phyloP scores from a whole-genome alignment of 2,797 vertebrate genomes.

The Sebastes cheni region DNA sequence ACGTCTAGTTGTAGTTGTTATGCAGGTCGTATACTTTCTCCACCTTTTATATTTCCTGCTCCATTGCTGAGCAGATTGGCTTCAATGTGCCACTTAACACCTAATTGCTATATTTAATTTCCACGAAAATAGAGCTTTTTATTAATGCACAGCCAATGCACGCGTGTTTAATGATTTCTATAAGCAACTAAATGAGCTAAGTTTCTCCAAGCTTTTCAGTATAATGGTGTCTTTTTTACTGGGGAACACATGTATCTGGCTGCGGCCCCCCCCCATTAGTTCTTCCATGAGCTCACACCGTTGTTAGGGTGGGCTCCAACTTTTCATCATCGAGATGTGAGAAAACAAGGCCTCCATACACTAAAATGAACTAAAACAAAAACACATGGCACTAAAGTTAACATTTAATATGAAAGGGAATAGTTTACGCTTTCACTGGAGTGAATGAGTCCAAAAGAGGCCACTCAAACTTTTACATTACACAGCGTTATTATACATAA shows the following conservation, averaged over 20 bases:
- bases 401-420: slow-evolving; percentile 45
- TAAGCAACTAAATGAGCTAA: slow-evolving; percentile 18
- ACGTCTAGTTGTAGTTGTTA: background rate
- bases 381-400: slow-evolving; percentile 50
- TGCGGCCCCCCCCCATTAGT: slow-evolving; percentile 36
- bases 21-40: background rate
- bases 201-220: slow-evolving; percentile 21
- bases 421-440: background rate
- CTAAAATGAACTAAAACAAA: slow-evolving; percentile 46
- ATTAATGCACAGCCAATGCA: background rate
- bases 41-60: slow-evolving; percentile 17
- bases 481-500: background rate
- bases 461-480: background rate
- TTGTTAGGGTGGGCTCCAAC: slow-evolving; percentile 45
- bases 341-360: slow-evolving; percentile 39
- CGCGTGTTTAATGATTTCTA: slow-evolving; percentile 28
- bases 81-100: slow-evolving; percentile 22
- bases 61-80: background rate
- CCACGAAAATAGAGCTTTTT: background rate
- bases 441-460: slow-evolving; percentile 13
- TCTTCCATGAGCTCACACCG: slow-evolving; percentile 72
- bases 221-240: slow-evolving; percentile 32
- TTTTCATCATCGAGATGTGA: slow-evolving; percentile 30
- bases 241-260: slow-evolving; percentile 30
- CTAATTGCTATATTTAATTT: slow-evolving; percentile 28